phyloP scores from a whole-genome alignment of 2,113 vertebrate species.

The Saguinus imperator region DNA sequence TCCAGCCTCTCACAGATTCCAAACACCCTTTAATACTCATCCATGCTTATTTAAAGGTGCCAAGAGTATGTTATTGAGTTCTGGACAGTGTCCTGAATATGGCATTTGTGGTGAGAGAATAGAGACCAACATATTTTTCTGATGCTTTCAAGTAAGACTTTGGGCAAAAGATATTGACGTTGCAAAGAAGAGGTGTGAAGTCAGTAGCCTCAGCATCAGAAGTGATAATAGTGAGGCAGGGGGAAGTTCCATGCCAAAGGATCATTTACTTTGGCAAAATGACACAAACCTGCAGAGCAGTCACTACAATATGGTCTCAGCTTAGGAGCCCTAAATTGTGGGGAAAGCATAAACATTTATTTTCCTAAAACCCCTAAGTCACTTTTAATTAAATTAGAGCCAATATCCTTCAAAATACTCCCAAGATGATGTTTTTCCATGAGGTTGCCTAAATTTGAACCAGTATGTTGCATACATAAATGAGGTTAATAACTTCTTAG shows the following conservation, averaged over 20 bases:
- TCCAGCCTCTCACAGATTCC: not conserved
- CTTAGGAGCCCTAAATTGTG: not conserved
- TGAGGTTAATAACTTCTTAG: not conserved
- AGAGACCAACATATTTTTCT: not conserved
- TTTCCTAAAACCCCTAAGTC: not conserved
- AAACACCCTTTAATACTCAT: not conserved
- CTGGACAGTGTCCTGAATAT: not conserved
- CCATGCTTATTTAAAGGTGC: not conserved
- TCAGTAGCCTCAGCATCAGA: not conserved
- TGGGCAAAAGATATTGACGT: not conserved
- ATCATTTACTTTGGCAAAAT: not conserved
- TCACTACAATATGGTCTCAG: not conserved
- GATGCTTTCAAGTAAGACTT: constrained; percentile 26
- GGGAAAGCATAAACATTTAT: not conserved
- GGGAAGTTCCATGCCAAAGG: not conserved
- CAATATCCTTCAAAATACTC: not conserved
- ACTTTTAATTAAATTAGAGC: not conserved
- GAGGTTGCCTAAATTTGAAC: not conserved
- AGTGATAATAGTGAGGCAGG: not conserved
- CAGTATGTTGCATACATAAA: not conserved
- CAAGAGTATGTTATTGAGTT: not conserved
- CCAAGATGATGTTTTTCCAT: not conserved
- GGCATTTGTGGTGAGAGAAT: not conserved
- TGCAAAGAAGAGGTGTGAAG: constrained; percentile 23
- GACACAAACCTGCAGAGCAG: not conserved